Percentiles rank a stretch among this genome's conserved stretches.
Evolutionary conservation across 2,888 invertebrate species (phyloP).

Genomic region (Platynereis dumerilii): DNA sequence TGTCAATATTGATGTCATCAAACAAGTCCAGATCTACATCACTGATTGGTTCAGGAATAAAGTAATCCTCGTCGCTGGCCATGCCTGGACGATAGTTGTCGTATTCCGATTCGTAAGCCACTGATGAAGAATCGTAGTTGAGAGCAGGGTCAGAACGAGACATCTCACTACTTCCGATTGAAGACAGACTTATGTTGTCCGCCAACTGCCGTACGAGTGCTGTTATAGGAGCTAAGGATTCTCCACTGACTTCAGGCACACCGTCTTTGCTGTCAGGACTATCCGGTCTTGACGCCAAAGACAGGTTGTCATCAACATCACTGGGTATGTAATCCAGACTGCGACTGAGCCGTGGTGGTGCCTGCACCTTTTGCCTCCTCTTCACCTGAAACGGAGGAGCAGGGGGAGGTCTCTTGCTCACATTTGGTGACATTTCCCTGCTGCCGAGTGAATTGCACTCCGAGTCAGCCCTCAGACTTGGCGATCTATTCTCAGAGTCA

Average conservation of each 20-base stretch:
- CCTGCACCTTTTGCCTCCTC: constrained; percentile 45
- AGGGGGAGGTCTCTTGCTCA: constrained; percentile 8
- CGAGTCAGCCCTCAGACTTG: not conserved
- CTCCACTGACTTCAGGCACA: constrained; percentile 14
- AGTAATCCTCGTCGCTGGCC: constrained; percentile 64
- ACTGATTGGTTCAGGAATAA: constrained; percentile 58
- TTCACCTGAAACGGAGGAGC: constrained; percentile 51
- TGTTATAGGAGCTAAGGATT: constrained; percentile 18
- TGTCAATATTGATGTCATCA: constrained; percentile 60
- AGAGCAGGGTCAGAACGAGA: constrained; percentile 58
- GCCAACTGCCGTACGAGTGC: constrained; percentile 26
- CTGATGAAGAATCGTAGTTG: constrained; percentile 57
- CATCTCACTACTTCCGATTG: constrained; percentile 60
- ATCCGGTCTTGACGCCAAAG: constrained; percentile 20
- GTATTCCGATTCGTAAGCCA: constrained; percentile 79
- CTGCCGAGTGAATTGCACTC: not conserved
- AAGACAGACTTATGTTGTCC: constrained; percentile 59
- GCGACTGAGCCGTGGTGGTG: constrained; percentile 54
- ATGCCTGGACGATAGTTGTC: constrained; percentile 71
- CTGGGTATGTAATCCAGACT: constrained; percentile 61
- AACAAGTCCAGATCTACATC: constrained; percentile 62
- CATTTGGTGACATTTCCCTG: not conserved
- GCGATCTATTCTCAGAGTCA: not conserved
- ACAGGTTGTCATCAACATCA: constrained; percentile 52
- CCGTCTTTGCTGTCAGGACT: constrained; percentile 5